These are phyloP conservation scores for Heterohyrax brucei DNA, from an alignment of 2,797 vertebrate species.

Conservation along the genomic window DNA sequence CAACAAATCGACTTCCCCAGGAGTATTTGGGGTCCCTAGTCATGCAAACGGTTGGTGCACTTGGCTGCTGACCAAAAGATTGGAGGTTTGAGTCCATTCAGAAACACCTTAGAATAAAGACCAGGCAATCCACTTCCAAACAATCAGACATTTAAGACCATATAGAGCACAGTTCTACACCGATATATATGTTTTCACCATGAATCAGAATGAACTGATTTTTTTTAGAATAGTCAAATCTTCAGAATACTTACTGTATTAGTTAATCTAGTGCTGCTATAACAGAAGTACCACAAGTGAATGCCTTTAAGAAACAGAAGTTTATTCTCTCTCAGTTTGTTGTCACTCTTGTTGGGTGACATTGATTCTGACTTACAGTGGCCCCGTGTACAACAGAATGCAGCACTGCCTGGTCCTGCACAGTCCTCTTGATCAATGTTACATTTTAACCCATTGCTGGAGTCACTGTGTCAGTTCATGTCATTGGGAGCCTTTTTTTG, in stretches of 20 bases:
- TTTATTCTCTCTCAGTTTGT: too few relatives aligned
- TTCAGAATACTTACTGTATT: background rate
- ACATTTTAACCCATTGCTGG: too few relatives aligned
- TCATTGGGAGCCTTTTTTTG: too few relatives aligned
- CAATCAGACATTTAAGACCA: background rate
- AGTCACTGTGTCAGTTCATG: too few relatives aligned
- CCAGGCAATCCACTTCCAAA: background rate
- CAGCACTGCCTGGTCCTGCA: too few relatives aligned
- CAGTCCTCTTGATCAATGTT: too few relatives aligned
- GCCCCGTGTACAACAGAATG: too few relatives aligned
- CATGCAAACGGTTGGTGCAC: background rate
- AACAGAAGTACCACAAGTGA: too few relatives aligned
- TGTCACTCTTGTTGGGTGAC: too few relatives aligned
- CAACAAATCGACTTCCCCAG: constrained; percentile 7
- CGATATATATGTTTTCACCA: background rate
- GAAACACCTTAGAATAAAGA: background rate
- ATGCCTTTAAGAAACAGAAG: too few relatives aligned
- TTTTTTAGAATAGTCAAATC: background rate
- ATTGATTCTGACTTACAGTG: too few relatives aligned
- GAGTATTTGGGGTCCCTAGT: background rate
- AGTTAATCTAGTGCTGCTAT: too few relatives aligned
- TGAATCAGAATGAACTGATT: background rate
- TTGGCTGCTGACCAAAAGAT: background rate
- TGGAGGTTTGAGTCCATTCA: background rate
- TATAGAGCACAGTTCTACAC: background rate